Percentiles rank a stretch among this genome's conserved stretches.
Conservation (phyloP, 2,113 vertebrate species). For the Lophius piscatorius region DNA sequence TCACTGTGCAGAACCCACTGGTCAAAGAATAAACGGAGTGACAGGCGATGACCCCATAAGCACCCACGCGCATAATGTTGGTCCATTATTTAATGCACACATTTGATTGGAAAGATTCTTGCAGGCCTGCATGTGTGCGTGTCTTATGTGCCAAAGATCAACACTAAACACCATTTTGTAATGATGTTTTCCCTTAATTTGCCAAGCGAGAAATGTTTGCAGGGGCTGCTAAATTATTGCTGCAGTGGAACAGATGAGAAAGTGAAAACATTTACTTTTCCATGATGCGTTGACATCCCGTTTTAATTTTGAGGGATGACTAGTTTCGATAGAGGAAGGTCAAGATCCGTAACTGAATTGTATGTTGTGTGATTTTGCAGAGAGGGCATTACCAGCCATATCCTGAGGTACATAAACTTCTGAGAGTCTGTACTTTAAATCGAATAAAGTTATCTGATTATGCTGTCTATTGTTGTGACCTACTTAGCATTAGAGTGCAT, state of each 20-base stretch:
- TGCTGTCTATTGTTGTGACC: constrained; percentile 51
- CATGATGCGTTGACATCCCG: no score
- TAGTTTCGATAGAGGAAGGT: neutral
- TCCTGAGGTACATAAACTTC: constrained; percentile 10
- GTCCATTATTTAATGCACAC: constrained; percentile 29
- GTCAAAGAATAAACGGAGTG: constrained; percentile 35
- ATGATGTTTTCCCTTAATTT: constrained; percentile 14
- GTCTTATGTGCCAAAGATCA: constrained; percentile 21
- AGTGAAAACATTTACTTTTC: constrained; percentile 74
- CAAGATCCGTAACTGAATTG: constrained; percentile 22
- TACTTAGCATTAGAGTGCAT: constrained; percentile 53
- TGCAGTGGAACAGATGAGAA: constrained; percentile 43
- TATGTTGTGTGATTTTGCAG: constrained; percentile 39
- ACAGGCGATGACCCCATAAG: constrained; percentile 1
- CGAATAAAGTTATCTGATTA: constrained; percentile 53
- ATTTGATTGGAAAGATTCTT: constrained; percentile 27
- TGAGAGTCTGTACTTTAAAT: constrained; percentile 43
- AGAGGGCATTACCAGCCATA: constrained; percentile 30
- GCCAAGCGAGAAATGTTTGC: constrained; percentile 29
- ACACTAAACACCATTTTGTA: constrained; percentile 34
- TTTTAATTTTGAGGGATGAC: no score
- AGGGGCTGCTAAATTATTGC: constrained; percentile 27
- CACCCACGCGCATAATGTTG: constrained; percentile 22
- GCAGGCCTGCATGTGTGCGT: constrained; percentile 6
- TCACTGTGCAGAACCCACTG: neutral